A percentile compares a stretch with the other conserved stretches of the same genome.
Conservation (phyloP, 2,888 invertebrate species). For the Gibbula magus region DNA sequence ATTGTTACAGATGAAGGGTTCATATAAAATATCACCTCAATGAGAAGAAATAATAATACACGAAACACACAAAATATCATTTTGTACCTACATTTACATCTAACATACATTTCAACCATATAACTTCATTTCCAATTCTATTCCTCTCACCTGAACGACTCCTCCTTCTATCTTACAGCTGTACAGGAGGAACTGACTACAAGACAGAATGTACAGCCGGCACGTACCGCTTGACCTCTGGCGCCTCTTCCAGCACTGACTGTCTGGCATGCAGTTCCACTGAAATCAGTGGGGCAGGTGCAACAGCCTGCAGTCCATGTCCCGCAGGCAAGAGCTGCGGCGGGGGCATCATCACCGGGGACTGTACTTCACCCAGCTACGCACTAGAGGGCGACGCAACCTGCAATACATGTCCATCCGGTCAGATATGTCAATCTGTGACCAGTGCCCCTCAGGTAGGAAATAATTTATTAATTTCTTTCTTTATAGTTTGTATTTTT, state of each 20-base stretch:
- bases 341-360: conserved; percentile 36
- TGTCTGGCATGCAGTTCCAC: conserved; percentile 50
- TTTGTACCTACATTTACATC: too few relatives aligned
- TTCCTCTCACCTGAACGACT: background rate
- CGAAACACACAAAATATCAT: too few relatives aligned
- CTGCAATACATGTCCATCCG: conserved; percentile 65
- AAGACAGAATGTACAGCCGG: conserved; percentile 53
- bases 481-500: background rate
- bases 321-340: conserved; percentile 65
- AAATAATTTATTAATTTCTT: background rate
- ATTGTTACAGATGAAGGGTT: too few relatives aligned
- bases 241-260: conserved; percentile 31
- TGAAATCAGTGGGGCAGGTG: conserved; percentile 49
- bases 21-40: too few relatives aligned
- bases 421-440: conserved; percentile 55
- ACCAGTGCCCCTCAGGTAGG: conserved; percentile 49
- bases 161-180: conserved; percentile 44
- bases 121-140: too few relatives aligned
- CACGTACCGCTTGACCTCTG: conserved; percentile 45
- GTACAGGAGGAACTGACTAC: conserved; percentile 43
- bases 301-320: conserved; percentile 60
- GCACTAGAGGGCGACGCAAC: conserved; percentile 54
- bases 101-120: too few relatives aligned
- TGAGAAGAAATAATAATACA: too few relatives aligned
- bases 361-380: conserved; percentile 58